Conservation (phyloP, 2,113 vertebrate genomes). For the Cavia porcellus region DNA sequence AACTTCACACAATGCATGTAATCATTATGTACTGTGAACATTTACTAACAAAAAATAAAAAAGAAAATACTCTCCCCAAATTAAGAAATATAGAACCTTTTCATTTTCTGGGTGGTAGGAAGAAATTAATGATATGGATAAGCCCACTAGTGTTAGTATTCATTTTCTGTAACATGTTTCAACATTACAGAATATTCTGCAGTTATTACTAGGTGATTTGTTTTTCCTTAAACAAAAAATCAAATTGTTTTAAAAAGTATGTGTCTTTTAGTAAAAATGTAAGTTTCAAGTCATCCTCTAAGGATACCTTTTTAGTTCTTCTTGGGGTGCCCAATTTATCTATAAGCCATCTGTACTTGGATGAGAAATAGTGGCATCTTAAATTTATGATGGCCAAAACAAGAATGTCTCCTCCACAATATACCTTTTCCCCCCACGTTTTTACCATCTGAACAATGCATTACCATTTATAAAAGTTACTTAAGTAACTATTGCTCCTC, state of each 20-base stretch:
- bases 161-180: slow-evolving; percentile 25
- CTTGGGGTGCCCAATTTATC: not conserved
- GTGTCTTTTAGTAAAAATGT: slow-evolving; percentile 36
- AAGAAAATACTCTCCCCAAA: not conserved
- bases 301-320: not conserved
- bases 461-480: not conserved
- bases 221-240: slow-evolving; percentile 13
- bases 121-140: slow-evolving; percentile 32
- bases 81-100: not conserved
- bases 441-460: not conserved
- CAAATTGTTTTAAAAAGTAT: slow-evolving; percentile 3
- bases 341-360: not conserved
- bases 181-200: not conserved
- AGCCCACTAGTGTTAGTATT: not conserved
- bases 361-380: not conserved
- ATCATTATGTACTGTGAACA: not conserved
- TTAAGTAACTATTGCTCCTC: not conserved
- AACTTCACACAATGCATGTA: not conserved
- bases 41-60: not conserved
- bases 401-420: not conserved
- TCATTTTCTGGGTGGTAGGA: slow-evolving; percentile 32
- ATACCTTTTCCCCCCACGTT: not conserved
- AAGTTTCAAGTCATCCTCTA: not conserved
- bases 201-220: not conserved
- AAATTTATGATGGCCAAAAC: not conserved